Percentiles rank a stretch among this genome's conserved stretches.
These are phyloP conservation scores for Semnornis frantzii DNA, from an alignment of 2,113 vertebrate genomes.

Conservation along the genomic window DNA sequence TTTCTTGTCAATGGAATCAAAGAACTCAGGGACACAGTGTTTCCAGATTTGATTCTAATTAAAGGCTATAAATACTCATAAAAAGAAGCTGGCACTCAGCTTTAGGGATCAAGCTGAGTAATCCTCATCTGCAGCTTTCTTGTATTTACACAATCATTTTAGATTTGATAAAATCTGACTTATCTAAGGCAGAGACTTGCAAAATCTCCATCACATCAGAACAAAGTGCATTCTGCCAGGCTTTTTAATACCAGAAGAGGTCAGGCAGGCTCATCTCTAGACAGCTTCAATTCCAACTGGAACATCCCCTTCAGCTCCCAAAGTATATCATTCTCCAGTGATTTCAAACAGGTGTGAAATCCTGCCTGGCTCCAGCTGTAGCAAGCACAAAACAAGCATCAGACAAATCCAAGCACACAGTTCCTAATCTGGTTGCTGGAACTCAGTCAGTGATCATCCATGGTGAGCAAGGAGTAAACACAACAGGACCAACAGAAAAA, in stretches of 20 bases:
- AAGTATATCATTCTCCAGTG: not conserved
- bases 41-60: conserved; percentile 12
- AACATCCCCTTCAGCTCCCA: not conserved
- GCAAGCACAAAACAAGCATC: not conserved
- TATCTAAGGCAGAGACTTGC: conserved; percentile 2
- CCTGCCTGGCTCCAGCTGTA: not conserved
- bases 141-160: not conserved
- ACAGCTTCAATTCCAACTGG: not conserved
- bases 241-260: not conserved
- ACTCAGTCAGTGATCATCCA: not conserved
- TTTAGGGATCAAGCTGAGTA: conserved; percentile 42
- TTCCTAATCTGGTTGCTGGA: conserved; percentile 6
- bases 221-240: conserved; percentile 10
- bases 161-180: conserved; percentile 37
- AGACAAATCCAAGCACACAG: not conserved
- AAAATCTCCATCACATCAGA: not conserved
- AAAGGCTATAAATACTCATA: conserved; percentile 37
- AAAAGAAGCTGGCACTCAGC: conserved; percentile 23
- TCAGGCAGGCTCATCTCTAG: not conserved
- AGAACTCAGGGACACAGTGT: not conserved
- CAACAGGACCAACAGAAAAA: not conserved
- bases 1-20: conserved; percentile 41
- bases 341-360: conserved; percentile 32
- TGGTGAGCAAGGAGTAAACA: not conserved
- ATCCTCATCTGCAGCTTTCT: conserved; percentile 18